Evolutionary conservation across 2,797 vertebrate species (phyloP), one percentile per base, ranked within the genome.

Genomic region (Tachyglossus aculeatus): DNA sequence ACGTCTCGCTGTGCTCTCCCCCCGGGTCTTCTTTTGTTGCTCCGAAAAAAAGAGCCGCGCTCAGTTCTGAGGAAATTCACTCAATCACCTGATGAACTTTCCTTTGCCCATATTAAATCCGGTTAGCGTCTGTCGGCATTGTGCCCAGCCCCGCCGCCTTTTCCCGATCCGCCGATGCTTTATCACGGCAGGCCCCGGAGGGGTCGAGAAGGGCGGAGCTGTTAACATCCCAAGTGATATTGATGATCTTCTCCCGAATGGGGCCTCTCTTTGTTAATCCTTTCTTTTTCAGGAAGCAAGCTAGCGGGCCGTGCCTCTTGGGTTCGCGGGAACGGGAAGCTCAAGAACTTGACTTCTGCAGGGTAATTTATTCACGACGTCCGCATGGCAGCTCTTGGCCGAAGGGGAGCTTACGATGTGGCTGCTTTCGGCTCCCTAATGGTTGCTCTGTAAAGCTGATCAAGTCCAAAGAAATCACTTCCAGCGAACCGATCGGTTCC

Each of bases 21-120:
- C 67, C n/a, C n/a, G n/a, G n/a, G n/a, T 81, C 60, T 41, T 32
- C 51, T 82, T 43, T 72, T 59, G 36, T 75, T 76, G 55, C 37
- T 77, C 74, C 71, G 29, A 70, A 45, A n/a, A n/a, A 68, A 67
- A 77, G 37, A 69, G 45, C 12, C 54, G 53, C 71, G 18, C 19
- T 50, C 25, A 76, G 33, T 74, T 74, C 21, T 79, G 5, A 75
- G 60, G 29, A 61, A 80, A 83, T 82, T 67, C 65, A 67, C 50
- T 71, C 61, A 64, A 45, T 41, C 6, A 48, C 12, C 16, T 13
- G 10, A 22, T 76, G 29, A 6, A 56, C 65, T 71, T 43, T 74
- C 38, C 15, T 18, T 63, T 54, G 24, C 10, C 76, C 16, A 19
- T 34, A 44, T 62, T 71, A 79, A 78, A 64, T 32, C 7, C 40